Percentiles rank a stretch among this genome's conserved stretches.
These are phyloP conservation scores for Macrotrachela quadricornifera DNA, from an alignment of 1,140 invertebrate species.

Conservation along the genomic window DNA sequence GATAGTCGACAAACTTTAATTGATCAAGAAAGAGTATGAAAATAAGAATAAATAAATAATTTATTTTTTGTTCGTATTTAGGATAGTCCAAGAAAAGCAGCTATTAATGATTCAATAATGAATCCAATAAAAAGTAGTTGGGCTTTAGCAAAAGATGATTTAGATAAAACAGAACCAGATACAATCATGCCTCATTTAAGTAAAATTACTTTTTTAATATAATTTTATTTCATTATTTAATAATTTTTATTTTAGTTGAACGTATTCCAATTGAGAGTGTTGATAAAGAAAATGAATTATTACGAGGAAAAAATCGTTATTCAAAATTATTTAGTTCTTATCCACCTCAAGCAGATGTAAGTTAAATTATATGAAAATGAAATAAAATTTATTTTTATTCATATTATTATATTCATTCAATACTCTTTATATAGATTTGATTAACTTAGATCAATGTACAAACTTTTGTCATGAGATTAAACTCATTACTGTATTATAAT, in stretches of 20 bases:
- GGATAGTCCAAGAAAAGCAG: background rate
- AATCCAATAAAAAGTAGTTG: background rate
- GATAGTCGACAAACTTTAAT: background rate
- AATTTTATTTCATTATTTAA: no score
- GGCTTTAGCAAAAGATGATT: background rate
- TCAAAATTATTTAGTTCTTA: conserved; percentile 13
- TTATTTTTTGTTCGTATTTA: background rate
- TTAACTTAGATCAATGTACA: no score
- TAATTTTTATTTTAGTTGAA: conserved; percentile 39
- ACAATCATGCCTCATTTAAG: background rate
- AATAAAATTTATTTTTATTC: no score
- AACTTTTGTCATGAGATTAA: no score
- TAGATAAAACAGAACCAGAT: conserved; percentile 7
- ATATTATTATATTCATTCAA: no score
- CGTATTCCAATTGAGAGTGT: conserved; percentile 53
- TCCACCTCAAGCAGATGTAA: conserved; percentile 53
- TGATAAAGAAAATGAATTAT: conserved; percentile 57
- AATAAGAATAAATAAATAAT: background rate
- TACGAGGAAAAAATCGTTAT: conserved; percentile 52
- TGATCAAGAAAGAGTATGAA: background rate
- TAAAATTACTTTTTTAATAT: no score
- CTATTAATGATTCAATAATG: no score
- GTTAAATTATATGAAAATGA: conserved; percentile 62
- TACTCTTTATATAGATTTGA: no score
- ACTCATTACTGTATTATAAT: no score